Base-by-base conservation (phyloP, 2,888 invertebrate genomes). In the Congeria kusceri region DNA sequence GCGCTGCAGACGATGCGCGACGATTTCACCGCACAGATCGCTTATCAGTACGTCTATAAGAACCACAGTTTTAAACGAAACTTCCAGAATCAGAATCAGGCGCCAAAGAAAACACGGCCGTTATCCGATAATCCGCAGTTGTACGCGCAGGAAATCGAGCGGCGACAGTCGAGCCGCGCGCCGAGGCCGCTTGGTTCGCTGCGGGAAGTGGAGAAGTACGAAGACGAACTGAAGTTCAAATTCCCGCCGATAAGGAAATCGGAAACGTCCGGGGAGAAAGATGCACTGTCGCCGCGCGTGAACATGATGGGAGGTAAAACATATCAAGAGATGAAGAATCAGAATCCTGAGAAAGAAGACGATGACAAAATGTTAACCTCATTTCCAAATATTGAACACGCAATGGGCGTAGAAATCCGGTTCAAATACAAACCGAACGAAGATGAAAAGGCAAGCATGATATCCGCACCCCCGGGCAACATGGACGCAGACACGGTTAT, bases 1-100 rank as follows among this genome's bases (percentile, higher is more conserved):
- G 64, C 74, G 13, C 63, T 83, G 3, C 64, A 78, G 32, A 58
- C 68, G 1, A 68, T 83, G 58, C 65, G 78, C 11, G 76, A 80
- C 9, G 83, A 83, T 20, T 83, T 83, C 49, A 69, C 72, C 18
- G 70, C 83, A 2, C 80, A 77, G 57, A 47, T 83, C 4, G 83
- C 80, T 28, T 83, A 80, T 63, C 80, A 78, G 53, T 83, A 80
- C 44, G 83, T 78, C 7, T 83, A 77, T 61, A 83, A 78, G 58
- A 76, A 66, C 23, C 71, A 80, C 44, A 83, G 76, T 53, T 80
- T 83, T 56, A 83, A 75, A 29, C 62, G 68, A 23, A 28, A 61
- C 39, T 77, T 80, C 57, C 58, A 69, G 18, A 47, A 68, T 0
- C 68, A 71, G 29, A 32, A 66, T 15, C 39, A 53, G 46, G 18